These are phyloP conservation scores for Stenurella melanura DNA, from an alignment of 2,888 invertebrate species.

Conservation along the genomic window DNA sequence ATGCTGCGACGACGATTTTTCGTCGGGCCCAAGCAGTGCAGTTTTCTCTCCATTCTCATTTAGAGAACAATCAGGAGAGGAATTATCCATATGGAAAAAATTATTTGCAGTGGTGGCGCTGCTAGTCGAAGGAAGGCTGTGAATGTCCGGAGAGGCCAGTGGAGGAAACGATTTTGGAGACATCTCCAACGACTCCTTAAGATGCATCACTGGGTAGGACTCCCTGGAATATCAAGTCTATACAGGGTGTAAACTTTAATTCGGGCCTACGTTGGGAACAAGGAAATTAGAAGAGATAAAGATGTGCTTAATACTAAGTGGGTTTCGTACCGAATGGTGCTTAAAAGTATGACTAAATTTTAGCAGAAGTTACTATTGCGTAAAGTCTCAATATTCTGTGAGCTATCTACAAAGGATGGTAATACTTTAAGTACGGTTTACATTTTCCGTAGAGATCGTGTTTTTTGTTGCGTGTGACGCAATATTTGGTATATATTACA, in stretches of 20 bases:
- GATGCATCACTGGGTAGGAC: constrained; percentile 75
- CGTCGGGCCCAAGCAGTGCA: constrained; percentile 76
- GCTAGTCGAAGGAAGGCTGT: constrained; percentile 76
- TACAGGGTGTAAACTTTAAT: constrained; percentile 26
- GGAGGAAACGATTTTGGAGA: constrained; percentile 75
- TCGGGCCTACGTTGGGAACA: constrained; percentile 13
- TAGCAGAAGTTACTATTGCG: too few species aligned
- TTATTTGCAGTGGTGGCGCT: constrained; percentile 74
- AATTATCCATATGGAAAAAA: constrained; percentile 74
- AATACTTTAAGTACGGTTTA: too few species aligned
- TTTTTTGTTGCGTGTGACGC: too few species aligned
- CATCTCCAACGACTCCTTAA: constrained; percentile 69
- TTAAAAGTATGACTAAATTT: too few species aligned
- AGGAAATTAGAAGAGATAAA: constrained; percentile 12
- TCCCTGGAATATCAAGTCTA: constrained; percentile 76
- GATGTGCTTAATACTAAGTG: neutral
- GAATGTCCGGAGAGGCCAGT: constrained; percentile 79
- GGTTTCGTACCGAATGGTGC: too few species aligned
- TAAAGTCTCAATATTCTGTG: too few species aligned
- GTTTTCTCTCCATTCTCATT: constrained; percentile 75
- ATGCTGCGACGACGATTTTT: constrained; percentile 83
- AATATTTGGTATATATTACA: too few species aligned
- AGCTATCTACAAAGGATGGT: too few species aligned
- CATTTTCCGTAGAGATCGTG: too few species aligned
- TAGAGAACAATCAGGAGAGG: constrained; percentile 65